Percentiles rank a stretch among this genome's conserved stretches.
phyloP scores from a whole-genome alignment of 2,888 invertebrate genomes.

The Stenodera caucasica region DNA sequence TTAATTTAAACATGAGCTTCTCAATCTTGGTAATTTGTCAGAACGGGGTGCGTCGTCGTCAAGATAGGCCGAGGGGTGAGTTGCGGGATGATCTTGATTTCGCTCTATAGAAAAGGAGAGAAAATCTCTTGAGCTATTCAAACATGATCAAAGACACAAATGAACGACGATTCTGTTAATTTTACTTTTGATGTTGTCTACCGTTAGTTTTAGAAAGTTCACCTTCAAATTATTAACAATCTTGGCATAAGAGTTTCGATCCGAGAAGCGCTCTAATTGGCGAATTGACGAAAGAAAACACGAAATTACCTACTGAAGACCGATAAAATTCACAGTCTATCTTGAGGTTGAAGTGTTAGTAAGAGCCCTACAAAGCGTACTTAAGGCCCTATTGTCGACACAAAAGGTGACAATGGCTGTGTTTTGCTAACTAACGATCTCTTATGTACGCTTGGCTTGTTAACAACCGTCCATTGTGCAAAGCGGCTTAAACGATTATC shows the following conservation, averaged over 20 bases:
- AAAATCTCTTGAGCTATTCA: constrained; percentile 46
- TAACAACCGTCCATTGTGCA: constrained; percentile 50
- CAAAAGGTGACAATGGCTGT: constrained; percentile 56
- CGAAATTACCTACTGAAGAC: background rate
- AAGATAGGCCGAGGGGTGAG: background rate
- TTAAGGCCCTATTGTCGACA: constrained; percentile 51
- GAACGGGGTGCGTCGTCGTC: constrained; percentile 24
- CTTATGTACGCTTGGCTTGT: constrained; percentile 54
- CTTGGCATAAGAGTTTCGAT: background rate
- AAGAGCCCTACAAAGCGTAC: constrained; percentile 45
- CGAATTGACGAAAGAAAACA: too few relatives aligned
- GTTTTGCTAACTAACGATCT: constrained; percentile 58
- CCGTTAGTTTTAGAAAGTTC: constrained; percentile 44
- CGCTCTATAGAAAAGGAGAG: constrained; percentile 45
- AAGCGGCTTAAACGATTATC: constrained; percentile 52
- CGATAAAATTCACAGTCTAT: background rate
- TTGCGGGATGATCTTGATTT: constrained; percentile 36
- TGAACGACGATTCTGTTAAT: constrained; percentile 47
- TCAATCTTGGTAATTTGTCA: constrained; percentile 43
- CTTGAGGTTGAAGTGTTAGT: constrained; percentile 15
- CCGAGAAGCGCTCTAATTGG: background rate
- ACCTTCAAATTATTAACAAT: constrained; percentile 29
- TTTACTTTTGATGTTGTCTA: constrained; percentile 48
- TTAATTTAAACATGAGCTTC: constrained; percentile 42
- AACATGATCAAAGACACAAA: constrained; percentile 49